Base-by-base conservation (phyloP, 2,113 vertebrate genomes). In the Eptatretus burgeri region DNA sequence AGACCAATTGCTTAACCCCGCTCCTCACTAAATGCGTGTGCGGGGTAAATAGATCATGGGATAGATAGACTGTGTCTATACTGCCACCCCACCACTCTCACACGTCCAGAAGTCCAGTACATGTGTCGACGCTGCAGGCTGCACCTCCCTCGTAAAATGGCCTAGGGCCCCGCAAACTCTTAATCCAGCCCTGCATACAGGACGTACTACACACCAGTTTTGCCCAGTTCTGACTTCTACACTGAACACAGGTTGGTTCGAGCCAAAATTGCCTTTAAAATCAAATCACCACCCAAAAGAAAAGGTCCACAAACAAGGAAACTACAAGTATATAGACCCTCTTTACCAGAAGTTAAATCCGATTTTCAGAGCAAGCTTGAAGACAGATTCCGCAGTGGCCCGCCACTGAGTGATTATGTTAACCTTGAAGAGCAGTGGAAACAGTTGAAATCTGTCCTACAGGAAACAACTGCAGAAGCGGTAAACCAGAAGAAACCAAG, bases 281-380 rank as follows among this genome's bases (percentile, higher is more conserved):
- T 60, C 56, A 60, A 60, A 60, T 20, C 56, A 60, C 56, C 12
- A 60, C 56, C 56, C 56, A 60, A 60, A 20, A 13, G 20, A 20
- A 60, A 60, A 60, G 56, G 56, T 60, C 56, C 11, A 17, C 56
- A 60, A n/a, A 10, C 52, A 14, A 56, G 18, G 52, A 56, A 56
- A 17, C 7, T 56, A 14, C 52, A 56, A 56, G 52, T 56, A 56
- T 14, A 56, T 14, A 56, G 5, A 17, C 52, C 18, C 52, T 17
- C 52, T 17, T 56, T 56, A 17, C 20, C 20, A 60, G 11, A 20
- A 11, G 56, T 17, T 60, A 20, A 60, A 13, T 3, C 27, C 3
- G 27, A 41, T 41, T 60, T 60, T 20, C 56, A 60, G n/a, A 60
- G 20, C 2, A 60, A 60, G 10, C 56, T 60, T 20, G 20, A 60